These are phyloP conservation scores for Perognathus longimembris DNA, from an alignment of 2,113 vertebrate species.

Conservation along the genomic window DNA sequence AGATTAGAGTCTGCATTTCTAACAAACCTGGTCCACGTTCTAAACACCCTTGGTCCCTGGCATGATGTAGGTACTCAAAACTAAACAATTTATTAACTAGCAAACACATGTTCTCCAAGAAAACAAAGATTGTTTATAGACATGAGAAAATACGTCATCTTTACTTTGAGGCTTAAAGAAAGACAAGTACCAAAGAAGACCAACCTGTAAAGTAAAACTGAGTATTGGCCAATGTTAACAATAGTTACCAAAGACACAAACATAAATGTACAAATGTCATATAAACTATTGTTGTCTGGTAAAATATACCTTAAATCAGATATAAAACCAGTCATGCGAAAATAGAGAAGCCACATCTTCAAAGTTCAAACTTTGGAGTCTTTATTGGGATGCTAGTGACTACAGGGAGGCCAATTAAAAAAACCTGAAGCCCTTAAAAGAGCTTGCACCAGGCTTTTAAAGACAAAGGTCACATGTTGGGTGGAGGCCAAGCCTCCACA, in stretches of 20 bases:
- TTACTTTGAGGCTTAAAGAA: neutral
- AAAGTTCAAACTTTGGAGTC: no score
- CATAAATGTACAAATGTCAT: neutral
- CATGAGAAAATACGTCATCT: neutral
- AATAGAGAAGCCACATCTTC: no score
- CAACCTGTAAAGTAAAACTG: neutral
- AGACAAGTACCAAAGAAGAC: neutral
- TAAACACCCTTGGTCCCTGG: neutral
- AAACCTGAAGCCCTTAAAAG: no score
- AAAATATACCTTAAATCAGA: no score
- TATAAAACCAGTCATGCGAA: no score
- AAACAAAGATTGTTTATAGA: neutral
- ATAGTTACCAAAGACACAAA: neutral
- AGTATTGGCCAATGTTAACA: neutral
- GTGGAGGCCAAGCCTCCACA: no score
- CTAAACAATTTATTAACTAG: slow-evolving; percentile 2
- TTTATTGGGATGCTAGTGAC: no score
- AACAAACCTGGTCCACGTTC: neutral
- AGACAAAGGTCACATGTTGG: no score
- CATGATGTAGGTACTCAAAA: neutral
- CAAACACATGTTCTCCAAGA: neutral
- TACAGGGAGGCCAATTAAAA: no score
- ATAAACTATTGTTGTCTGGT: no score
- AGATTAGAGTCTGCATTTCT: neutral
- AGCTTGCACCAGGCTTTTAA: no score